A percentile compares a stretch with the other conserved stretches of the same genome.
Conservation (phyloP, 2,113 vertebrate genomes). For the Jaculus jaculus region DNA sequence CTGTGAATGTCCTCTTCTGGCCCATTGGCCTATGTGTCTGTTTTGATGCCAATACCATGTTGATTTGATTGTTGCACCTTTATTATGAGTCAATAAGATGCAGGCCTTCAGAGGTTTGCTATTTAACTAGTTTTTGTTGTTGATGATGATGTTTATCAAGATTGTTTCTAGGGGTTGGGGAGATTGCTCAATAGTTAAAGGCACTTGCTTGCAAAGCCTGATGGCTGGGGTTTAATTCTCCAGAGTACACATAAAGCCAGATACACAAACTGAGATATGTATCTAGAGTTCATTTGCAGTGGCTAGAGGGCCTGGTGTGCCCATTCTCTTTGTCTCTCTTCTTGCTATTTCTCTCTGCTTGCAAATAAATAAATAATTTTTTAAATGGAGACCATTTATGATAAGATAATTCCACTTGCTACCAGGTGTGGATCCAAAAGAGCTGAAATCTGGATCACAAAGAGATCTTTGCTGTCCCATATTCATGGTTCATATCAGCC, state of each 20-base stretch:
- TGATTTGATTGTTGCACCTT: background rate
- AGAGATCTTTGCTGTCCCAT: background rate
- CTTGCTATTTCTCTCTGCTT: no score
- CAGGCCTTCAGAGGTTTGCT: background rate
- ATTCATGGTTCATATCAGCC: background rate
- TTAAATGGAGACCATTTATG: background rate
- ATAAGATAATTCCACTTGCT: background rate
- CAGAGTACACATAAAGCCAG: no score
- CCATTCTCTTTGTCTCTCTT: no score
- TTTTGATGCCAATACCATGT: background rate
- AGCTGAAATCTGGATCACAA: background rate
- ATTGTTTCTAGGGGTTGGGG: no score
- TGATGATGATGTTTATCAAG: no score
- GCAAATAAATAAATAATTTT: no score
- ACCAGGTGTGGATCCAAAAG: background rate
- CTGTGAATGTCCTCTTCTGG: background rate
- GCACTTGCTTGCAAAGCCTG: no score
- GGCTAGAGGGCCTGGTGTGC: no score
- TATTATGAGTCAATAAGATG: background rate
- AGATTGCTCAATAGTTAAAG: no score
- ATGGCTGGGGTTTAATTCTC: no score
- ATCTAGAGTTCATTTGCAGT: no score
- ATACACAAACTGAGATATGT: no score
- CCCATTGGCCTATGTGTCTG: background rate
- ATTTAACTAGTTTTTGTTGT: background rate